Base-by-base conservation (phyloP, 2,113 vertebrate species). In the Hippocampus guttulatus region DNA sequence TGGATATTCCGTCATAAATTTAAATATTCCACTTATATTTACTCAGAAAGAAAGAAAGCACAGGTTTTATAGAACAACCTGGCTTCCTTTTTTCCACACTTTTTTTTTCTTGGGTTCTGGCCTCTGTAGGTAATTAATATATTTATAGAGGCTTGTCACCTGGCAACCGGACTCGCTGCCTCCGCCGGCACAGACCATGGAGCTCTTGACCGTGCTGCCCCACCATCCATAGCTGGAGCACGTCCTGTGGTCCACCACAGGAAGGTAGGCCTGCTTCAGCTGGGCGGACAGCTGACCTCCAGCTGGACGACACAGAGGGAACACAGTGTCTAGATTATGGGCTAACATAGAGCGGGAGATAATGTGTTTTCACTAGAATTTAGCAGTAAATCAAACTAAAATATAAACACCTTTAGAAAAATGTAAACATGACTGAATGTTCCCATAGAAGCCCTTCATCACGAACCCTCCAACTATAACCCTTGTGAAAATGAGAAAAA, bases 181-280 rank as follows among this genome's bases (percentile, higher is more conserved):
- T 0, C 95, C 95, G 1, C 95, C 96, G 0, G 93, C 95, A 2
- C 96, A 98, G 77, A 98, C 91, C 96, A 97, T 95, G 86, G 88
- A 89, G 72, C 0, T 71, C 90, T 93, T 96, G 54, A 96, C 93
- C 0, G 83, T 89, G 86, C 91, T 91, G 63, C 95, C 94, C 95
- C 96, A 98, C 91, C 95, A 97, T 49, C 85, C 82, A 0, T 38
- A 0, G 64, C 87, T 87, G 82, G 94, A 86, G 88, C 95, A 98
- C 83, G 55, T 93, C 16, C 63, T 64, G 62, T 95, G 52, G 81
- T 86, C 87, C 54, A 97, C 93, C 1, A 90, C 67, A 3, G 94
- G 95, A 80, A 97, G 91, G 79, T 80, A 92, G 0, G 94, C 96
- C 89, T 96, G 91, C 84, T 94, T 93, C 85, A 98, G 93, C 75